Evolutionary conservation across 2,113 vertebrate genomes (phyloP).

Genomic region (Scartelaos histophorus): DNA sequence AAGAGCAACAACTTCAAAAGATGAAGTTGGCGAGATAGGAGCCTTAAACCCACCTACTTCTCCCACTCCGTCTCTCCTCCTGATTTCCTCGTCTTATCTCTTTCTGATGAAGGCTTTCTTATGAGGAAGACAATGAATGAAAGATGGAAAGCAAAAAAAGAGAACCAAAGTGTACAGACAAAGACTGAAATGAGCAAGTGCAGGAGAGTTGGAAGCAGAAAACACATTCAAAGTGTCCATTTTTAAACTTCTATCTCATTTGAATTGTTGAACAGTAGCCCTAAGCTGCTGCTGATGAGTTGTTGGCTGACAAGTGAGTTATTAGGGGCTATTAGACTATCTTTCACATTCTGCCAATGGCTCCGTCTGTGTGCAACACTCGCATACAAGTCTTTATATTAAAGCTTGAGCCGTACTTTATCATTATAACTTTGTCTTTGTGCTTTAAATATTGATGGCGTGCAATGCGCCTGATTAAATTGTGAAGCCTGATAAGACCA

Average conservation of each 20-base stretch:
- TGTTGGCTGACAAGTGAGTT: slow-evolving; percentile 51
- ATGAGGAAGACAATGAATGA: slow-evolving; percentile 57
- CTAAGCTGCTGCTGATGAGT: slow-evolving; percentile 42
- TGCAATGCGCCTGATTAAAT: background rate
- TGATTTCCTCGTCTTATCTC: slow-evolving; percentile 61
- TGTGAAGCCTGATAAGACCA: background rate
- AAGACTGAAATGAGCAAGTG: slow-evolving; percentile 55
- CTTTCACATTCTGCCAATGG: slow-evolving; percentile 52
- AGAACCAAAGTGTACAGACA: slow-evolving; percentile 46
- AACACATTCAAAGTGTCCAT: slow-evolving; percentile 47
- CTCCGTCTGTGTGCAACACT: slow-evolving; percentile 48
- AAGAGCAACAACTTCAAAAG: slow-evolving; percentile 77
- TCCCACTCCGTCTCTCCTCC: slow-evolving; percentile 31
- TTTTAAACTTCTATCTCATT: slow-evolving; percentile 45
- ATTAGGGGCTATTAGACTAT: slow-evolving; percentile 59
- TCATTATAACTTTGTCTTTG: slow-evolving; percentile 28
- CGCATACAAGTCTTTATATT: slow-evolving; percentile 56
- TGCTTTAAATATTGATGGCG: slow-evolving; percentile 19
- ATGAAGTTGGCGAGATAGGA: slow-evolving; percentile 73
- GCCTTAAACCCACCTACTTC: slow-evolving; percentile 62
- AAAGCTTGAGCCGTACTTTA: slow-evolving; percentile 58
- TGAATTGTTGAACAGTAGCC: slow-evolving; percentile 54
- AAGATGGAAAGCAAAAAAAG: slow-evolving; percentile 38
- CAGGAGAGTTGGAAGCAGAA: slow-evolving; percentile 39
- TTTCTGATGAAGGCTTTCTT: slow-evolving; percentile 49